Evolutionary conservation across 2,797 vertebrate species (phyloP).

Genomic region (Saxicola maurus): DNA sequence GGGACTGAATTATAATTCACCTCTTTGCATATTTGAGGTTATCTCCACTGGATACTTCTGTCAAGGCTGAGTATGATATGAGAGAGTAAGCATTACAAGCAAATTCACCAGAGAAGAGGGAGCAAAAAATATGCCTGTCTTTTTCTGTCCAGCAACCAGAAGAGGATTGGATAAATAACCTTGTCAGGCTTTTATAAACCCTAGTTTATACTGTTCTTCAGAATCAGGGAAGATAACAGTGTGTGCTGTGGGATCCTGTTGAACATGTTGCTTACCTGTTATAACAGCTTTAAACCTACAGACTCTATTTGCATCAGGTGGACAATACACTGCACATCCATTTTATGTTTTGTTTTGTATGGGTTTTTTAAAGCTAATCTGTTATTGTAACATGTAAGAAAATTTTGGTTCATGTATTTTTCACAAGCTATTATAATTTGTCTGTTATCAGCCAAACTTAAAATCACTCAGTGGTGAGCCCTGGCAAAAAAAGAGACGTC

Average conservation of each 20-base stretch:
- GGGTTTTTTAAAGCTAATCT: not conserved
- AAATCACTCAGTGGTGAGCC: not conserved
- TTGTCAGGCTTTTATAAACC: constrained; percentile 4
- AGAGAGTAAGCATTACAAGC: not conserved
- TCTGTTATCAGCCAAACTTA: not conserved
- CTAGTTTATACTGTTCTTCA: not conserved
- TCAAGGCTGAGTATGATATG: not conserved
- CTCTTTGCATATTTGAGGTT: constrained; percentile 15
- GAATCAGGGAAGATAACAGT: not conserved
- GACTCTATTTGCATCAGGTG: not conserved
- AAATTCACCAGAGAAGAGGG: not conserved
- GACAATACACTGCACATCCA: not conserved
- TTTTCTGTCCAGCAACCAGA: not conserved
- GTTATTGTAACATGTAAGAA: not conserved
- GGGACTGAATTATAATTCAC: not conserved
- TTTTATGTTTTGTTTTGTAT: not conserved
- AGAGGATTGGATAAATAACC: not conserved
- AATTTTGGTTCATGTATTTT: not conserved
- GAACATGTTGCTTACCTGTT: not conserved
- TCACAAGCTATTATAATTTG: not conserved
- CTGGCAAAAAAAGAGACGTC: not conserved
- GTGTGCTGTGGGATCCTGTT: not conserved
- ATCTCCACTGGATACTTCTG: not conserved
- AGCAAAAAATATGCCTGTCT: not conserved
- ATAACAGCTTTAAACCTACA: not conserved